phyloP scores from a whole-genome alignment of 2,888 invertebrate genomes.

The Harmothoe impar region DNA sequence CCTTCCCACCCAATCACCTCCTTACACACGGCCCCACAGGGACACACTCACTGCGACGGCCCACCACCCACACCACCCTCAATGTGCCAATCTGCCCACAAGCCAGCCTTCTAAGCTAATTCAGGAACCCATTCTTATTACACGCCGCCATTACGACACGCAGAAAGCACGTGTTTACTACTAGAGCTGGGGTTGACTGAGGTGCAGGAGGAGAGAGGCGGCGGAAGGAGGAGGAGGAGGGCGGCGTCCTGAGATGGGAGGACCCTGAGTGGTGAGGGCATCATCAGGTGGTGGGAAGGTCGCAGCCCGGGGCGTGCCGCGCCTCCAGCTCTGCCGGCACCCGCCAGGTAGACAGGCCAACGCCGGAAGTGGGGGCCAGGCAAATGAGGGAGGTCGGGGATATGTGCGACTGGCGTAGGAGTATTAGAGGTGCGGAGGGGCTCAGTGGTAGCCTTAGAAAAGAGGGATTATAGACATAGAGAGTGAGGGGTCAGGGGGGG shows the following conservation, averaged over 20 bases:
- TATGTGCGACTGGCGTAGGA: too few relatives aligned
- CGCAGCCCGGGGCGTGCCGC: background rate
- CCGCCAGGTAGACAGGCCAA: background rate
- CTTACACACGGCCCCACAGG: too few relatives aligned
- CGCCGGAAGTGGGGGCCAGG: background rate
- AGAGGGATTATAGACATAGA: too few relatives aligned
- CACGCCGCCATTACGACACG: background rate
- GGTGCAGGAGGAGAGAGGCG: background rate
- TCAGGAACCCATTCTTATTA: background rate
- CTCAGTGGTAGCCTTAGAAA: too few relatives aligned
- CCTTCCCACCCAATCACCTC: background rate
- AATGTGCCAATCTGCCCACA: too few relatives aligned
- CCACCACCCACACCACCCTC: too few relatives aligned
- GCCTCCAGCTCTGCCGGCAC: background rate
- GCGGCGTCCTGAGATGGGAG: background rate
- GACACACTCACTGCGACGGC: too few relatives aligned
- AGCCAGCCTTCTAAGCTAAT: background rate
- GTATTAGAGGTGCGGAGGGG: too few relatives aligned
- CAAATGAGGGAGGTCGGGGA: background rate
- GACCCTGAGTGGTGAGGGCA: background rate
- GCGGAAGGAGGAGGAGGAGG: background rate
- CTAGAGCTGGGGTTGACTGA: background rate
- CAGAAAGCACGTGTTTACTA: constrained; percentile 29
- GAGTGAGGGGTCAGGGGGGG: too few relatives aligned
- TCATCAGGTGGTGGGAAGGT: constrained; percentile 9